Evolutionary conservation across 2,113 vertebrate genomes (phyloP).

Genomic region (Merops nubicus): DNA sequence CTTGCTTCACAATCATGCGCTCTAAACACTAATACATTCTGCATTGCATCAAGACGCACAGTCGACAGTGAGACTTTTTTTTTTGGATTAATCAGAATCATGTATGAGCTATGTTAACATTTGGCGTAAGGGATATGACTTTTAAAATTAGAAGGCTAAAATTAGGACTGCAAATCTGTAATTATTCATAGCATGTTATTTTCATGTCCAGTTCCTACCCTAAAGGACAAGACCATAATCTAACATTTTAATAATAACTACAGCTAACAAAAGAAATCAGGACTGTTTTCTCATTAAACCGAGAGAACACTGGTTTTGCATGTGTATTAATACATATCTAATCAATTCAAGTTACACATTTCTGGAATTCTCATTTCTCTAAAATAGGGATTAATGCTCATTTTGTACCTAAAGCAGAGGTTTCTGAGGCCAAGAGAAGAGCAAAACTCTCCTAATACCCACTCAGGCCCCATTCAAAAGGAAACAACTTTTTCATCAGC

Average conservation of each 20-base stretch:
- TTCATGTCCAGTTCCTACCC: background rate
- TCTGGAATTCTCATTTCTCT: background rate
- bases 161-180: background rate
- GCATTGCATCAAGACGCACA: background rate
- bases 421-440: background rate
- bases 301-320: background rate
- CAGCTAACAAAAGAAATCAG: background rate
- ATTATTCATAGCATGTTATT: background rate
- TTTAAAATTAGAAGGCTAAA: background rate
- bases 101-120: background rate
- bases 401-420: background rate
- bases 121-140: background rate
- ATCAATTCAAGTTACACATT: background rate
- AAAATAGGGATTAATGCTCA: background rate
- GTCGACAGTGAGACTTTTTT: background rate
- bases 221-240: background rate
- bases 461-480: background rate
- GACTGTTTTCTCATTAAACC: background rate
- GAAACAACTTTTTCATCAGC: background rate
- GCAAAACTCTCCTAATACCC: background rate
- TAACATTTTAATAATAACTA: background rate
- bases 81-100: background rate
- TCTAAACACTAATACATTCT: constrained; percentile 2
- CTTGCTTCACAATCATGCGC: constrained; percentile 14
- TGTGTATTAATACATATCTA: background rate